These are phyloP conservation scores for Pammene fasciana DNA, from an alignment of 2,888 invertebrate genomes.

Conservation along the genomic window DNA sequence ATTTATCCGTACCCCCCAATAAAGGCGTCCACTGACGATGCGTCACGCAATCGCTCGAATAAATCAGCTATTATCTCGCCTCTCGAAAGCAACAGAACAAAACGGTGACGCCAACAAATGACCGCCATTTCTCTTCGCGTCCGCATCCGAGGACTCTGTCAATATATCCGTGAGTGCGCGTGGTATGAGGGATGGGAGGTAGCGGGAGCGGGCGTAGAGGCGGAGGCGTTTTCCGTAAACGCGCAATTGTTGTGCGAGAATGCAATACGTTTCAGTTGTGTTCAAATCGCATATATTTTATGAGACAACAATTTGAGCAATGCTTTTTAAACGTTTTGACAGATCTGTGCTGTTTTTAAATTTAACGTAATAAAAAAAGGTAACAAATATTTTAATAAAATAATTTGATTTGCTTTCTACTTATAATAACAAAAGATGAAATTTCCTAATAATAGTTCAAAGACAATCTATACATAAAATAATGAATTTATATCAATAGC, in stretches of 20 bases:
- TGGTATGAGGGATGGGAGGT: conserved; percentile 41
- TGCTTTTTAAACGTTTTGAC: too few species aligned
- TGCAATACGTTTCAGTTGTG: too few species aligned
- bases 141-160: conserved; percentile 81
- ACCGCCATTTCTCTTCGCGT: conserved; percentile 79
- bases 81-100: conserved; percentile 80
- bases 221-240: conserved; percentile 41
- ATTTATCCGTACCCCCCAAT: conserved; percentile 36
- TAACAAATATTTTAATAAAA: too few species aligned
- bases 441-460: too few species aligned
- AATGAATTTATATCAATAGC: too few species aligned
- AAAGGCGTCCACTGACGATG: conserved; percentile 50
- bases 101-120: conserved; percentile 81
- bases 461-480: too few species aligned
- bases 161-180: conserved; percentile 68
- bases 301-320: too few species aligned
- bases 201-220: conserved; percentile 32
- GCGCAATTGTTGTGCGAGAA: neutral
- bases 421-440: too few species aligned
- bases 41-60: conserved; percentile 73
- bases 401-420: too few species aligned
- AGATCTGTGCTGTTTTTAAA: too few species aligned
- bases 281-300: too few species aligned
- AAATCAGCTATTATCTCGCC: conserved; percentile 82
- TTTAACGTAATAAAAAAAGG: too few species aligned